phyloP scores from a whole-genome alignment of 2,888 invertebrate species.

The Meloe dianella region DNA sequence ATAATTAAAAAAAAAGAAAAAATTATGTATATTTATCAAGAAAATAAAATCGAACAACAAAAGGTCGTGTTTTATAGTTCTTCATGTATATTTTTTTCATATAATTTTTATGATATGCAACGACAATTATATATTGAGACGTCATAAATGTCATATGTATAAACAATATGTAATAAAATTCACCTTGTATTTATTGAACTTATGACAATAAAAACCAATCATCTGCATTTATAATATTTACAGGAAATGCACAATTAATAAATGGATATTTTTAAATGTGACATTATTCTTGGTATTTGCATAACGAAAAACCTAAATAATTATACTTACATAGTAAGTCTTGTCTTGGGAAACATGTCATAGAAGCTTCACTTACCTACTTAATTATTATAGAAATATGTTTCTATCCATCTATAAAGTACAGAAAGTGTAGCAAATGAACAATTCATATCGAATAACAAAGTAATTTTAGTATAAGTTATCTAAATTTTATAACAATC shows the following conservation, averaged over 20 bases:
- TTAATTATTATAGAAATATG: too few species aligned
- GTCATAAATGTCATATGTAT: neutral
- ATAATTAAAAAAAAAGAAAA: too few species aligned
- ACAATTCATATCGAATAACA: too few species aligned
- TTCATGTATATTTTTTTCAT: neutral
- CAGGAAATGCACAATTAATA: neutral
- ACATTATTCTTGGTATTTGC: neutral
- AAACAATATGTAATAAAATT: neutral
- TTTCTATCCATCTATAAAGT: too few species aligned
- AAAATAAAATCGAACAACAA: neutral
- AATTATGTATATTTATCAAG: too few species aligned
- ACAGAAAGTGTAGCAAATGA: too few species aligned
- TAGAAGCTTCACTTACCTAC: too few species aligned
- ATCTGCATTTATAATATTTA: neutral
- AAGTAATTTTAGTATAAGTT: too few species aligned
- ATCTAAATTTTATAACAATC: too few species aligned
- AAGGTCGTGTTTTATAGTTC: neutral
- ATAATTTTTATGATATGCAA: neutral
- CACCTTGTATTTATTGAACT: constrained; percentile 1
- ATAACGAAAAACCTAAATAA: neutral
- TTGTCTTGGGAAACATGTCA: too few species aligned
- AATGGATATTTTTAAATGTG: neutral
- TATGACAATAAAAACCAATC: neutral
- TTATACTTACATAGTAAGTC: too few species aligned
- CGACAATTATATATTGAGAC: neutral